phyloP scores from a whole-genome alignment of 2,113 vertebrate genomes.

The Saguinus imperator region DNA sequence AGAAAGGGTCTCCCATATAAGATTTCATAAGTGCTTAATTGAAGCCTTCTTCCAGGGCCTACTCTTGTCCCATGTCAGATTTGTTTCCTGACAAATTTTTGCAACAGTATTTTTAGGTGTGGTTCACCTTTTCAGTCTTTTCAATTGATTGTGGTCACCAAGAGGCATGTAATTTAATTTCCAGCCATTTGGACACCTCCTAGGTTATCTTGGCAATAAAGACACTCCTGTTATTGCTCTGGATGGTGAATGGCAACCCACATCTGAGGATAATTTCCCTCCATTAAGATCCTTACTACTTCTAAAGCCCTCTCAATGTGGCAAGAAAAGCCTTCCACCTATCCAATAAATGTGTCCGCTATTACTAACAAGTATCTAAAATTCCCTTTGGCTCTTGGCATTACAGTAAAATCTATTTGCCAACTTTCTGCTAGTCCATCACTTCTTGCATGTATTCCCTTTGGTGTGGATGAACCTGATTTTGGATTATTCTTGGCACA shows the following conservation, averaged over 20 bases:
- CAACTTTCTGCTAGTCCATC: neutral
- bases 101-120: neutral
- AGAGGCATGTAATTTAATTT: neutral
- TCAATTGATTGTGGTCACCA: neutral
- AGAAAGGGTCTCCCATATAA: neutral
- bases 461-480: neutral
- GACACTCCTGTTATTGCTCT: neutral
- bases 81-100: neutral
- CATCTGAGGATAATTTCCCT: neutral
- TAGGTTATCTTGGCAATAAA: neutral
- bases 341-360: neutral
- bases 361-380: neutral
- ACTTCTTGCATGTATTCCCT: neutral
- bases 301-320: neutral
- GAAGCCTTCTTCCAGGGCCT: neutral
- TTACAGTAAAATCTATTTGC: neutral
- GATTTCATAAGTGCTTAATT: neutral
- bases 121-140: neutral
- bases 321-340: neutral
- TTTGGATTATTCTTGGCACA: neutral
- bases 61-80: neutral
- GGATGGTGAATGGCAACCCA: neutral
- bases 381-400: neutral
- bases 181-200: neutral
- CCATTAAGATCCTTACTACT: neutral